Base-by-base conservation (phyloP, 2,888 invertebrate species). In the Synergus gifuensis region DNA sequence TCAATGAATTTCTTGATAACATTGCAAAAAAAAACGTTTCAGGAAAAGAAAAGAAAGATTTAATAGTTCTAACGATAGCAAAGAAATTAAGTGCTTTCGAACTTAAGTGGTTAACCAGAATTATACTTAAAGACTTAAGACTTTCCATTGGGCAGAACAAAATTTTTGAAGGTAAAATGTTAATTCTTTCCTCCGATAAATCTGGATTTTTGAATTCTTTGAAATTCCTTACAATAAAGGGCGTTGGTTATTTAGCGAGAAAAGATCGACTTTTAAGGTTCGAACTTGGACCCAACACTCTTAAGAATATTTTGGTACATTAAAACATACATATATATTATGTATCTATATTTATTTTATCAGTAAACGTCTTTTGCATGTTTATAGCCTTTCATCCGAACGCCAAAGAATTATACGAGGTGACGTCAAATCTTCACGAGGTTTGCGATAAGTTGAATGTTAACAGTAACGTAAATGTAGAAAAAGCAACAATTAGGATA, bases 61-160 rank as follows among this genome's bases (percentile, higher is more conserved):
- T 95, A 44, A 94, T 95, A 79, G 94, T 98, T 80, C 93, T 94
- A 78, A 93, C 94, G 76, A 93, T 98, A 69, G 93, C 97, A 46
- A 94, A 94, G 83, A 94, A 94, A 83, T 94, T 96, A 85, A 95
- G 95, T 9, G 95, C 96, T 0, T 90, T 94, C 16, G 97, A 98
- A 90, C 94, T 97, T 84, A 98, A 98, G 93, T 99, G 98, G 98
- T 93, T 98, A 28, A 95, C 98, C 8, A 93, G 98, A 78, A 95
- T 98, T 77, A 94, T 99, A 73, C 93, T 99, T 16, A 98, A 98
- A 92, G 96, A 97, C 79, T 93, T 98, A 91, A 96, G 95, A 89
- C 92, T 98, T 4, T 95, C 97, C 0, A 93, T 98, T 82, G 95
- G 96, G 11, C 94, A 94, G 79, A 94, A 95, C 78, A 94, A 94